Evolutionary conservation across 2,888 invertebrate genomes (phyloP), one percentile per base, ranked within the genome.

Genomic region (Drosophila dives): DNA sequence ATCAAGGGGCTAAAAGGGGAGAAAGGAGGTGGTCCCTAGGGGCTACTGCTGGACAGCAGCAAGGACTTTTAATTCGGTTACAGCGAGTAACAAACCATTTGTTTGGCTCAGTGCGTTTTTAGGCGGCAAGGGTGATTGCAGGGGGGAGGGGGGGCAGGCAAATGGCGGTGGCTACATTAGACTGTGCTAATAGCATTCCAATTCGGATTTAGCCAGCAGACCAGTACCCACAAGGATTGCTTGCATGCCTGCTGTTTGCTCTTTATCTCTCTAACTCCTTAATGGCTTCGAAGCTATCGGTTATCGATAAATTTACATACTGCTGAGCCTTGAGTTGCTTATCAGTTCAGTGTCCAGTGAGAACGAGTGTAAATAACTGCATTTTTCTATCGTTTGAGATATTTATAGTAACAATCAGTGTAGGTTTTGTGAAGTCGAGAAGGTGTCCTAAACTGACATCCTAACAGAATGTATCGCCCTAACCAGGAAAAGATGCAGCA

Each of bases 51-150:
- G 45, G 20, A 8, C 45, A 40, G 34, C 36, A 59, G 79, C 53
- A 49, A 61, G 69, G 72, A 84, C 82, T 87, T 85, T 85, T 85
- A 85, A 90, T 85, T 85, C 80, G 83, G 83, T 90, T 88, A 69
- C 80, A 59, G 60, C 67, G 58, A 62, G 50, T 50, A 80, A 49
- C 75, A 81, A 64, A 40, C 81, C 81, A 81, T 77, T 77, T 77
- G 81, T 77, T 66, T 77, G 53, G 61, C 77, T 65, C 49, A 50
- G 55, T 53, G 51, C 49, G 38, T 7, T 29, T 7, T 29, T 17
- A 20, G 38, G 15, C 15, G 40, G 2, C 1, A 12, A 10, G 7
- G 26, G 12, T 3, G 8, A 1, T n/a, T 6, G 12, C 2, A 1
- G 10, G 12, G 32, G 23, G 12, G 20, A 8, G 29, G 36, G 12